phyloP scores from a whole-genome alignment of 30 jellyfish, hydroid and myxozoan genomes.

The Rhopilema esculentum region DNA sequence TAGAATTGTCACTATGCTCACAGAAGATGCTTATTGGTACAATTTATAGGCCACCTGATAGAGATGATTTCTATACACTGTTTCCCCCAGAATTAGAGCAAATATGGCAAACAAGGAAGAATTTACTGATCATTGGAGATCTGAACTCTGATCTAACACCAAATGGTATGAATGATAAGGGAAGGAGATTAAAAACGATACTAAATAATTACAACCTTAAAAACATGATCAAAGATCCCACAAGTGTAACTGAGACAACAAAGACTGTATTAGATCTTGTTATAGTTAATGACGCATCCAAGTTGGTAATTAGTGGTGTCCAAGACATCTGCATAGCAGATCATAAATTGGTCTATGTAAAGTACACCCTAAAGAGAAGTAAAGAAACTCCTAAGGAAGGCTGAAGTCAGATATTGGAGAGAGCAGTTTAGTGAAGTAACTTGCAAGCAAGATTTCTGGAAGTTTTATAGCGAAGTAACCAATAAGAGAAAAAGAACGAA shows the following conservation, averaged over 20 bases:
- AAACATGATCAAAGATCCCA: slow-evolving; percentile 43
- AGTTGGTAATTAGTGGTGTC: slow-evolving; percentile 7
- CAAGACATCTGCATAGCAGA: slow-evolving; percentile 6
- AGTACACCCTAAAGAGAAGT: slow-evolving; percentile 18
- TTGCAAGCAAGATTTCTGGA: slow-evolving; percentile 48
- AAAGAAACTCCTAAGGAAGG: slow-evolving; percentile 29
- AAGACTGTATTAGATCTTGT: slow-evolving; percentile 39
- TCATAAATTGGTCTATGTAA: slow-evolving; percentile 14
- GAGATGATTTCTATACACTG: slow-evolving; percentile 21
- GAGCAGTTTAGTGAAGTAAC: slow-evolving; percentile 23
- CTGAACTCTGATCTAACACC: slow-evolving; percentile 60
- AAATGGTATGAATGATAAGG: slow-evolving; percentile 30
- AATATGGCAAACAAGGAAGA: slow-evolving; percentile 24
- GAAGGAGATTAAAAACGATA: slow-evolving; percentile 38
- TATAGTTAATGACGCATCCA: slow-evolving; percentile 43
- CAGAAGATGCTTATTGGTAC: slow-evolving; percentile 30
- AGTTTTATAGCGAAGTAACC: slow-evolving; percentile 9
- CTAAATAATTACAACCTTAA: slow-evolving; percentile 38
- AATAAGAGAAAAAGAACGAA: too few relatives aligned
- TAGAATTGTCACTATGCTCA: slow-evolving; percentile 33
- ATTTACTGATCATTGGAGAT: slow-evolving; percentile 47
- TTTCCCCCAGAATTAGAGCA: slow-evolving; percentile 22
- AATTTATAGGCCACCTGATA: slow-evolving; percentile 60
- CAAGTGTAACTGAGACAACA: slow-evolving; percentile 55
- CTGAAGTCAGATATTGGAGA: slow-evolving; percentile 68